phyloP scores from a whole-genome alignment of 2,113 vertebrate genomes.

The Nibea coibor region DNA sequence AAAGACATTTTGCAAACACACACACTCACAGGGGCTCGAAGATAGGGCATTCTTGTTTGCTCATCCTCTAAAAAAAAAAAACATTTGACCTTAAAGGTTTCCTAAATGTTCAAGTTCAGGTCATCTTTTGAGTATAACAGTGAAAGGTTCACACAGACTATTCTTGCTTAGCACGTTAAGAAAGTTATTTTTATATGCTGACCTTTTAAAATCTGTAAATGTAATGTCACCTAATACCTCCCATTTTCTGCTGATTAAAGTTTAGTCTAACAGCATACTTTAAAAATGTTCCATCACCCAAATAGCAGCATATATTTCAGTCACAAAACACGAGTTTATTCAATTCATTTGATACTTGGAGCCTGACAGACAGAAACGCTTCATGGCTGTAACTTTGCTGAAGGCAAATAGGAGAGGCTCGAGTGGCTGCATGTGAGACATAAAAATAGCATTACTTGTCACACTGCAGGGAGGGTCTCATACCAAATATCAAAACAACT shows the following conservation, averaged over 20 bases:
- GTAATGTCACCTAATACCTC: not conserved
- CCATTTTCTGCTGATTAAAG: not conserved
- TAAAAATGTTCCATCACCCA: not conserved
- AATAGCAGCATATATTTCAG: not conserved
- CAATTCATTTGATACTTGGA: conserved; percentile 15
- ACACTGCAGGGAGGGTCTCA: conserved; percentile 71
- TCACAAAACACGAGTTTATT: conserved; percentile 14
- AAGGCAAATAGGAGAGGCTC: conserved; percentile 54
- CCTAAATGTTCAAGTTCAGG: not conserved
- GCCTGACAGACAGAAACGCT: conserved; percentile 35
- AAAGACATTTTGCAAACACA: conserved; percentile 57
- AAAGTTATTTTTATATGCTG: too few species aligned
- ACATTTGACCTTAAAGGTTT: conserved; percentile 26
- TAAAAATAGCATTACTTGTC: conserved; percentile 83
- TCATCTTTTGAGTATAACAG: not conserved
- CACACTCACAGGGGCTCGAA: conserved; percentile 39
- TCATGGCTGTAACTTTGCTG: conserved; percentile 49
- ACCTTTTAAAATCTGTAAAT: not conserved
- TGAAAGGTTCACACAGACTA: not conserved
- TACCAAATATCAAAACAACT: conserved; percentile 83
- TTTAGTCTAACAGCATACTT: not conserved
- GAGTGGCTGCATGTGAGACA: conserved; percentile 71
- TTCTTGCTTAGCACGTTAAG: not conserved
- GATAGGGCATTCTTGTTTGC: conserved; percentile 50
- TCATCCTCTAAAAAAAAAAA: conserved; percentile 10